Evolutionary conservation across 2,113 vertebrate genomes (phyloP), one percentile per base, ranked within the genome.

Genomic region (Pao palembangensis): DNA sequence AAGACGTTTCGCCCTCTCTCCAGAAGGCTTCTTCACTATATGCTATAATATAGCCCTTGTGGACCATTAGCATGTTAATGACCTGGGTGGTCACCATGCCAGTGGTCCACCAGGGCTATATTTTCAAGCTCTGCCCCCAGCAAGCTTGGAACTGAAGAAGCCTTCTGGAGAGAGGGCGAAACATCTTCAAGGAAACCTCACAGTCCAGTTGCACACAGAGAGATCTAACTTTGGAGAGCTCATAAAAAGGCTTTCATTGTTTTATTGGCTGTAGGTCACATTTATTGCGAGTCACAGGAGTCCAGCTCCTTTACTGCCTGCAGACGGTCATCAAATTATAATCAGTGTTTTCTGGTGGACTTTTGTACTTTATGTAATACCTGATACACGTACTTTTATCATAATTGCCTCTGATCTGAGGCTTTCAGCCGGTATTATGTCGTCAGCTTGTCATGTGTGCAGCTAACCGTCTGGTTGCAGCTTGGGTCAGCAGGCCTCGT

Each of bases 401-500:
- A 77, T 81, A 79, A 82, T 71, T 77, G 58, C 76, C 52, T 62
- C 50, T 81, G 61, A 78, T 82, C 77, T 52, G 16, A 11, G 25
- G 71, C 55, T 58, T 69, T 67, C 64, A 43, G 78, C 55, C 69
- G 54, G 82, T 75, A 75, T 72, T 79, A 63, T 64, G 75, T 81
- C 66, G 72, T 62, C 28, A 21, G 75, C 54, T 65, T 71, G 72
- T 61, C 73, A 68, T 83, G 67, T 74, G 38, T 65, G 78, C 73
- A 41, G 46, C 53, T 17, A n/a, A 7, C 2, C 6, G 15, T 16
- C 44, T 20, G 64, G 77, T 82, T 79, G 80, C 67, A 75, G 81
- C 69, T 71, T 52, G 71, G 85, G 84, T 85, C 84, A 85, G 82
- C 80, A 63, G 79, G 81, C 79, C 80, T 84, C 23, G 62, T 83